Base-by-base conservation (phyloP, 2,888 invertebrate genomes). In the Ischnura elegans region DNA sequence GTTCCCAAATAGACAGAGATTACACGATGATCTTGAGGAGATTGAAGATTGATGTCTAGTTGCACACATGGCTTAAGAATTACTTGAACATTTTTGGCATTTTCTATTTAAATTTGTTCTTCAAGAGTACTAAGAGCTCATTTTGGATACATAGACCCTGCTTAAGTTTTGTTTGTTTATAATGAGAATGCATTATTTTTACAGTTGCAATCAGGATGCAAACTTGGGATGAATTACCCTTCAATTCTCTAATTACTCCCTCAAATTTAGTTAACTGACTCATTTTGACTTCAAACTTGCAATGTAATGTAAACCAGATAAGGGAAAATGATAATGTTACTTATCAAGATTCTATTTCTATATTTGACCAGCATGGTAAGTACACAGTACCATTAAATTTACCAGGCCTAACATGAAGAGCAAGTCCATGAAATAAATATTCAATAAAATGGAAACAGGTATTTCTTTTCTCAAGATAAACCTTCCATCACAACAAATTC, bases 311-410 rank as follows among this genome's bases (percentile, higher is more conserved):
- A 93, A 93, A 86, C 87, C 51, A 87, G 87, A 86, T 55, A 93
- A 76, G 66, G 66, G 87, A 66, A 87, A 93, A 93, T 93, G 93
- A 93, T 87, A 87, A 93, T 87, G 87, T 93, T 87, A 87, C 87
- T 93, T 93, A 87, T 87, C 87, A 93, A 87, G 87, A 94, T 93
- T 94, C 93, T 93, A 94, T 93, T 93, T 94, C 93, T 94, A 94
- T 94, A 87, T 94, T 94, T 94, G 94, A 94, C 94, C 94, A 94
- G 94, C 93, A 94, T 94, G 94, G 94, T 94, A 94, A 94, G 94
- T 94, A 94, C 94, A 94, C 94, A 94, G 94, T 94, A 94, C 94
- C 94, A 94, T 93, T 90, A 94, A 94, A 94, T 94, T 93, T 94
- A 94, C 93, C 94, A 94, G 94, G 94, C 94, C 94, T 94, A 93